Conservation (phyloP, 2,113 vertebrate species). For the Silurus asotus region DNA sequence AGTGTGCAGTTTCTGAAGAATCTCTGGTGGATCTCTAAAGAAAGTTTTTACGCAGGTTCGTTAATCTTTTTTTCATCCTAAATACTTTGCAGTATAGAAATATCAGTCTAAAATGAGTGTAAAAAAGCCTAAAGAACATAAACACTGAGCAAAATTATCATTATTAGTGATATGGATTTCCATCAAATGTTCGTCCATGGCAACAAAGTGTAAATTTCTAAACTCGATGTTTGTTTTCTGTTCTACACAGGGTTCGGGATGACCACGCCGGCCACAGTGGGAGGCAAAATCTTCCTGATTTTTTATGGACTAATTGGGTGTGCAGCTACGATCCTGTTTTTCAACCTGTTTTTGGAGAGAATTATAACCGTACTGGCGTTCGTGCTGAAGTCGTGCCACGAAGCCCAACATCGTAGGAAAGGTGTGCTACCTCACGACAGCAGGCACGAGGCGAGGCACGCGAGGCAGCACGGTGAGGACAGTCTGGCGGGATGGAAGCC, state of each 20-base stretch:
- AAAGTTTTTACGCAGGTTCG: background rate
- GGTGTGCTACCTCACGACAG: constrained; percentile 67
- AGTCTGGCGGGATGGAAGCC: constrained; percentile 89
- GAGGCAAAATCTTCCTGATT: constrained; percentile 94
- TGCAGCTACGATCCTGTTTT: constrained; percentile 93
- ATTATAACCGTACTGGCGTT: constrained; percentile 90
- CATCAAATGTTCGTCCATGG: background rate
- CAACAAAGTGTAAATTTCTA: background rate
- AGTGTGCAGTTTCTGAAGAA: background rate
- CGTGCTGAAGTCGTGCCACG: constrained; percentile 82
- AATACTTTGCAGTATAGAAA: background rate
- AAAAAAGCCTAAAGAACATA: background rate
- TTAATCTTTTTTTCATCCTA: background rate
- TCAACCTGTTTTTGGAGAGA: constrained; percentile 95
- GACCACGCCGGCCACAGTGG: constrained; percentile 89
- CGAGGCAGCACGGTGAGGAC: constrained; percentile 59
- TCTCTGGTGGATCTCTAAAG: background rate
- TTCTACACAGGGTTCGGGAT: constrained; percentile 87
- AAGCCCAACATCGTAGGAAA: constrained; percentile 78
- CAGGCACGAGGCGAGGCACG: constrained; percentile 51
- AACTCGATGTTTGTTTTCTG: background rate
- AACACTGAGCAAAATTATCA: background rate
- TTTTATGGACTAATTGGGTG: constrained; percentile 94
- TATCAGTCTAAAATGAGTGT: background rate
- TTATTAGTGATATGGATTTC: background rate